Evolutionary conservation across 1,140 invertebrate species (phyloP).

Genomic region (Pantala flavescens): DNA sequence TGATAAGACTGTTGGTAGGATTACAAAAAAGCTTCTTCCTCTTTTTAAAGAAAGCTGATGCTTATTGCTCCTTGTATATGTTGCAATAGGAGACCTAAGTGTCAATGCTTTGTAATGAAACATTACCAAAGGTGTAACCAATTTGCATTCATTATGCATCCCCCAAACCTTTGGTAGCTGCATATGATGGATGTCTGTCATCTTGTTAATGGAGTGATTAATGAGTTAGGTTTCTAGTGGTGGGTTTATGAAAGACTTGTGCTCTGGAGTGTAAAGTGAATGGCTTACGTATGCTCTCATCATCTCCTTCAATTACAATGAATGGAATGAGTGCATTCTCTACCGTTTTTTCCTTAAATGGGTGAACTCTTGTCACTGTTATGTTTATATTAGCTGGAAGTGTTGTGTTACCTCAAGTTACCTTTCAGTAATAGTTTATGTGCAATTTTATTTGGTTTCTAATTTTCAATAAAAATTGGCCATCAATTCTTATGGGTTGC

Average conservation of each 20-base stretch:
- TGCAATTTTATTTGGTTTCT: conserved; percentile 3
- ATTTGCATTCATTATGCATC: too few relatives aligned
- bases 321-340: not conserved
- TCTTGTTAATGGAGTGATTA: not conserved
- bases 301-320: not conserved
- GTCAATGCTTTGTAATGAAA: too few relatives aligned
- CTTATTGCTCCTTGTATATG: too few relatives aligned
- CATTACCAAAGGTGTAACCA: too few relatives aligned
- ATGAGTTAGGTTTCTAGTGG: not conserved
- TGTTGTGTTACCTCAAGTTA: conserved; percentile 6
- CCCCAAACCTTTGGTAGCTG: too few relatives aligned
- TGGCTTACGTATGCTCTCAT: not conserved
- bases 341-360: not conserved
- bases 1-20: not conserved
- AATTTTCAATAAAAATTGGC: not conserved
- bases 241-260: not conserved
- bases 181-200: too few relatives aligned
- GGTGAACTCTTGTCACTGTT: not conserved
- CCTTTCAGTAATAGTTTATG: not conserved
- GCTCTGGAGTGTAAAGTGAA: not conserved
- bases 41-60: too few relatives aligned
- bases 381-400: not conserved
- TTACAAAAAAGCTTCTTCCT: too few relatives aligned
- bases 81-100: too few relatives aligned
- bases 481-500: not conserved